phyloP scores from a whole-genome alignment of 1,140 invertebrate genomes.

The Drosophila nikananu region DNA sequence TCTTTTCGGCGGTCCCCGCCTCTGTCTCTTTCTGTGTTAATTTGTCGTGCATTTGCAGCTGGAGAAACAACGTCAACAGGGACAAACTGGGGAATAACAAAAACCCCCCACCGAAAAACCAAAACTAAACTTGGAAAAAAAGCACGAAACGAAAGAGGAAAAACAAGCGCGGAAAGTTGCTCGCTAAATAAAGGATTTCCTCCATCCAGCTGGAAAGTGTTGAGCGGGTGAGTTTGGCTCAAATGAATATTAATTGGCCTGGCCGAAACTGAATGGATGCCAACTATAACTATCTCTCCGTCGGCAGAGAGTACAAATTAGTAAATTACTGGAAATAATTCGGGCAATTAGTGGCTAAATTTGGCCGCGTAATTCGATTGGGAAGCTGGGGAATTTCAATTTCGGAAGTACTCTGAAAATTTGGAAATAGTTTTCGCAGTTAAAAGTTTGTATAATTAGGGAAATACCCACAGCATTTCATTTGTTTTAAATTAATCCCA shows the following conservation, averaged over 20 bases:
- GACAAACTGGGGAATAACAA: constrained; percentile 45
- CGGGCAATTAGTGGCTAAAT: constrained; percentile 27
- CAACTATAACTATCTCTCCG: constrained; percentile 24
- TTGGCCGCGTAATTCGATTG: constrained; percentile 26
- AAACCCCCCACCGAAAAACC: constrained; percentile 31
- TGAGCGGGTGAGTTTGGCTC: constrained; percentile 40
- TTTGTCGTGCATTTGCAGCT: constrained; percentile 75
- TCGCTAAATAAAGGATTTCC: constrained; percentile 48
- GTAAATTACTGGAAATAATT: constrained; percentile 45
- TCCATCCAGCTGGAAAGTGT: constrained; percentile 18
- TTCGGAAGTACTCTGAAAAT: constrained; percentile 7
- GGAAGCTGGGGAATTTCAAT: constrained; percentile 6
- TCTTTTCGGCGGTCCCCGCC: not conserved
- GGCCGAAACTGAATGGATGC: constrained; percentile 26
- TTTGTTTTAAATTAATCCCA: not conserved
- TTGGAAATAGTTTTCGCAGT: not conserved
- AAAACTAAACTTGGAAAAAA: constrained; percentile 31
- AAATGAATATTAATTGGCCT: constrained; percentile 52
- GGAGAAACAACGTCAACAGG: constrained; percentile 41
- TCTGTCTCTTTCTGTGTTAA: constrained; percentile 60
- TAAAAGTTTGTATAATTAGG: not conserved
- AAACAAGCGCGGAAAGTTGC: constrained; percentile 51
- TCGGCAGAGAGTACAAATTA: constrained; percentile 37
- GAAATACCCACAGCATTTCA: too few relatives aligned
- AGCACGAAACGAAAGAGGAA: constrained; percentile 28